Base-by-base conservation (phyloP, 2,888 invertebrate species). In the Erebia palarica region DNA sequence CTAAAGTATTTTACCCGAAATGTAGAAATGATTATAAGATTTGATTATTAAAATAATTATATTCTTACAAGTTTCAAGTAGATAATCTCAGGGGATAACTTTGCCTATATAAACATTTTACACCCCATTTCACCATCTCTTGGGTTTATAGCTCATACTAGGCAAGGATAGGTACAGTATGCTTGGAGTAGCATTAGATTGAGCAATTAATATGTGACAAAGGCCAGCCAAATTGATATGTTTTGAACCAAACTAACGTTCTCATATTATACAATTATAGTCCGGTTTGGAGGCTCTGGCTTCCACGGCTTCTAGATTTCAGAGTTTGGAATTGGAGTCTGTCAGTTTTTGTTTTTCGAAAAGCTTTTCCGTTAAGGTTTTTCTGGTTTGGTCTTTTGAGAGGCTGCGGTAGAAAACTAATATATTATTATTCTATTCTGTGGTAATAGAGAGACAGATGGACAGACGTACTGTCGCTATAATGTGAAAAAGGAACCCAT, bases 191-290 rank as follows among this genome's bases (percentile, higher is more conserved):
- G 18, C 61, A 47, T 21, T 27, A 61, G 61, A 47, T 61, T 18
- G 61, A 47, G 44, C 61, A 61, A 61, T 61, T 61, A 61, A 61
- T 61, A 60, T 16, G 13, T 47, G 61, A 61, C 61, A 61, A 61
- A 61, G 47, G 61, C 47, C 47, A 61, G 10, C 61, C 13, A 61
- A 47, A 47, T 61, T 61, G 61, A 18, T 60, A 44, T 61, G 61
- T 61, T 47, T 61, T 47, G 61, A 47, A 61, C 61, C 61, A 61
- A 47, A 61, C 61, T 47, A 47, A 44, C 44, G 18, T 61, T 16
- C 13, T 13, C 18, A 42, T 36, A 60, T 16, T 60, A 60, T 44
- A 18, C 44, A 47, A 47, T 47, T 47, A n/a, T n/a, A 61, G 21
- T 61, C 47, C 18, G 16, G 61, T 18, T 47, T 16, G 18, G 8